Base-by-base conservation (phyloP, 2,797 vertebrate genomes). In the Rhodeus uyekii region DNA sequence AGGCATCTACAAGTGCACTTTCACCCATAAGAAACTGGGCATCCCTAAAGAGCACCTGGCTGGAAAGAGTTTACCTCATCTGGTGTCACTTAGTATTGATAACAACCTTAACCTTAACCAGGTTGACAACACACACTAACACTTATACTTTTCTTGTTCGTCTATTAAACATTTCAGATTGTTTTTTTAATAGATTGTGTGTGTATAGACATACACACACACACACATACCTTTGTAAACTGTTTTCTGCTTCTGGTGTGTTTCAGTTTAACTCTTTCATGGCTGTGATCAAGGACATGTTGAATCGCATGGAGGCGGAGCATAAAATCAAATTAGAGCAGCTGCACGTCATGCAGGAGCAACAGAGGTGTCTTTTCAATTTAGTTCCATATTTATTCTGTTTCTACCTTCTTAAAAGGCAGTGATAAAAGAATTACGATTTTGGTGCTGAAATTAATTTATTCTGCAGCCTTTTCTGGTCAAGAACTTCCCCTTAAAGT, bases 1-100 rank as follows among this genome's bases (percentile, higher is more conserved):
- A 99, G 98, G 98, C 83, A 99, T 99, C 92, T 99, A 99, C 89
- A 99, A 99, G 89, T 99, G 98, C 90, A 99, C 97, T 42, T 99
- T 99, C 91, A 96, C 94, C 87, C 98, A 99, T 90, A 99, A 99
- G 91, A 99, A 99, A 90, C 85, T 99, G 87, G 98, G 98, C 76
- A 98, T 99, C 87, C 98, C 98, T 87, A 99, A 99, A 95, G 98
- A 99, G 78, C 95, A 98, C 80, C 95, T 99, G 42, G 98, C 98
- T 86, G 92, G 93, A 79, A 99, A 96, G 92, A 97, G 94, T 78
- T 88, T 99, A 83, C 98, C 98, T 27, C 98, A 99, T 91, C 95
- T 99, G 2, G 96, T 99, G 83, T 96, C 97, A 75, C 95, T 99
- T 64, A 97, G 98, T 87, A 99, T 99, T 88, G 98, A 99, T 90